Conservation (phyloP, 2,888 invertebrate species). For the Syritta pipiens region DNA sequence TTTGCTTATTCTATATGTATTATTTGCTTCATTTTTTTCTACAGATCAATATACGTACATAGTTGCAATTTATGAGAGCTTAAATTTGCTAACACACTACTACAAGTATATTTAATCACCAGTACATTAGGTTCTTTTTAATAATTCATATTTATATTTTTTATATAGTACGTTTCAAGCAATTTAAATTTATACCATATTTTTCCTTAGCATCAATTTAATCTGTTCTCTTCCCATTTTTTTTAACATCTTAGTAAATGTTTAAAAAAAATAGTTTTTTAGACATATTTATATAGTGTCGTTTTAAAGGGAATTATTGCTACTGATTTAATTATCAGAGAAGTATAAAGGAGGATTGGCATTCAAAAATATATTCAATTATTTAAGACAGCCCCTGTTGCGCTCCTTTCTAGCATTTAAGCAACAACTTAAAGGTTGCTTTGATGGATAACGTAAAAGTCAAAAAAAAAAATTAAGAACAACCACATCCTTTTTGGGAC, state of each 20-base stretch:
- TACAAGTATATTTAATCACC: slow-evolving; percentile 41
- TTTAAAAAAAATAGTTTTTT: slow-evolving; percentile 44
- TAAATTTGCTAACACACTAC: slow-evolving; percentile 38
- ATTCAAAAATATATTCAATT: slow-evolving; percentile 19
- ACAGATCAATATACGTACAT: slow-evolving; percentile 38
- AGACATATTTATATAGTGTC: slow-evolving; percentile 27
- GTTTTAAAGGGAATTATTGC: slow-evolving; percentile 31
- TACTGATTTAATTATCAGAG: slow-evolving; percentile 4
- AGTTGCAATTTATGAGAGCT: slow-evolving; percentile 39
- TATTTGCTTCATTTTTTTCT: slow-evolving; percentile 21
- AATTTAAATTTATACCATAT: slow-evolving; percentile 12
- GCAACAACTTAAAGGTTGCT: slow-evolving; percentile 17
- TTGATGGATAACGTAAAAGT: no score
- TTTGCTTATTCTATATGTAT: slow-evolving; percentile 48
- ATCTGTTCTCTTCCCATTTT: slow-evolving; percentile 5
- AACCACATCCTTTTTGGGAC: no score
- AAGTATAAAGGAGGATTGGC: not conserved
- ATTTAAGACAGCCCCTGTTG: not conserved
- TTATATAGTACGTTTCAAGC: slow-evolving; percentile 38
- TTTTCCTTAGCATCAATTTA: slow-evolving; percentile 22
- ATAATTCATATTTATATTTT: slow-evolving; percentile 42
- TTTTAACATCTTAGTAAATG: slow-evolving; percentile 31
- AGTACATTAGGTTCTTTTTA: slow-evolving; percentile 18
- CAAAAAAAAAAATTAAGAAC: not conserved
- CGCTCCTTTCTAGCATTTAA: slow-evolving; percentile 23